These are phyloP conservation scores for Oligia strigilis DNA, from an alignment of 2,888 invertebrate genomes.

Conservation along the genomic window DNA sequence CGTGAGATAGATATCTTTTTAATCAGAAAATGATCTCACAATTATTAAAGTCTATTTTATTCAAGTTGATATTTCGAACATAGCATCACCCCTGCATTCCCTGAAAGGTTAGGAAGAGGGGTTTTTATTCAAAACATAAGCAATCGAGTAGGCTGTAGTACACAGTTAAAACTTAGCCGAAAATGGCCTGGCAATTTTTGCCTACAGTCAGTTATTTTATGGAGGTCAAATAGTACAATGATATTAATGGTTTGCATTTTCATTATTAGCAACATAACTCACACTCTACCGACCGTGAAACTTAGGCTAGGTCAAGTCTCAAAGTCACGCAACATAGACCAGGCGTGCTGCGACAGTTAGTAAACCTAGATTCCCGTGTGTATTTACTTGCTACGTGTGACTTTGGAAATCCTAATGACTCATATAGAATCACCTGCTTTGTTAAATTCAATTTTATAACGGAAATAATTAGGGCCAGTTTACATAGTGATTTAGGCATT, in stretches of 20 bases:
- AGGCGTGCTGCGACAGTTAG: neutral
- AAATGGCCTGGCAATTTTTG: neutral
- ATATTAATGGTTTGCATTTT: neutral
- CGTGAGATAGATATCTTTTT: no score
- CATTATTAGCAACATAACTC: neutral
- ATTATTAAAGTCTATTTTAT: neutral
- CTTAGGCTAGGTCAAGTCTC: conserved; percentile 31
- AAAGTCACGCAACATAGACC: conserved; percentile 22
- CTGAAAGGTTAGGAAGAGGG: neutral
- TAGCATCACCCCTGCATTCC: neutral
- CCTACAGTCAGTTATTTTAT: neutral
- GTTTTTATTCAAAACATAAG: neutral
- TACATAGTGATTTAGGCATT: neutral
- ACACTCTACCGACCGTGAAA: conserved; percentile 15
- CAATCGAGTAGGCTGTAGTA: neutral
- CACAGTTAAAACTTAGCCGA: neutral
- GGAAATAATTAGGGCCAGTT: neutral
- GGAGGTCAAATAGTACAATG: neutral
- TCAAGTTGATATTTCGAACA: neutral
- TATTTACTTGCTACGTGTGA: neutral
- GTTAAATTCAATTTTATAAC: neutral
- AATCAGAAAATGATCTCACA: no score
- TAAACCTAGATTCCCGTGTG: conserved; percentile 3
- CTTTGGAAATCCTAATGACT: conserved; percentile 6
- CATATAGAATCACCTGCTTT: neutral